Conservation (phyloP, 1,140 invertebrate genomes). For the Ruditapes philippinarum region DNA sequence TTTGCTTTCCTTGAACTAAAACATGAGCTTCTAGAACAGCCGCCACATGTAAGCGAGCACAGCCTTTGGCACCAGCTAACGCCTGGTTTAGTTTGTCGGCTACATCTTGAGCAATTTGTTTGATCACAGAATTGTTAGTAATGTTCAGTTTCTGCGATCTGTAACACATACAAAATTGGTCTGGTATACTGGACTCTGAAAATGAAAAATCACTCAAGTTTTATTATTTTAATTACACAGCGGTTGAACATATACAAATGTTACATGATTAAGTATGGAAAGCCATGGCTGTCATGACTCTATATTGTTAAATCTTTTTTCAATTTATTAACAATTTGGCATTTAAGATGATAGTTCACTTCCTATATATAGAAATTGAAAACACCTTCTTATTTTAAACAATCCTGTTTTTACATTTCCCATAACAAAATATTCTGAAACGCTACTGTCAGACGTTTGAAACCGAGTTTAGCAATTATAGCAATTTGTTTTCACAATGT, state of each 20-base stretch:
- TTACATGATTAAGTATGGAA: too few species aligned
- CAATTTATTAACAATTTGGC: not conserved
- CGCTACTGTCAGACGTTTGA: too few species aligned
- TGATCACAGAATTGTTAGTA: not conserved
- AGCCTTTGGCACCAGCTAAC: slow-evolving; percentile 46
- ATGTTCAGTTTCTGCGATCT: slow-evolving; percentile 47
- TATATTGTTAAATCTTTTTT: not conserved
- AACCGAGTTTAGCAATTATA: too few species aligned
- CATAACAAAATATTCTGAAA: too few species aligned
- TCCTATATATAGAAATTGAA: too few species aligned
- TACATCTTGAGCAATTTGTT: slow-evolving; percentile 58
- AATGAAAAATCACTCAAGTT: too few species aligned
- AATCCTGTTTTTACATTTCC: too few species aligned
- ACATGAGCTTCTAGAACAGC: slow-evolving; percentile 6
- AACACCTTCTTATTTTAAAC: too few species aligned
- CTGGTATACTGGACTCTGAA: slow-evolving; percentile 82
- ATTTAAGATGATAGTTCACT: too few species aligned
- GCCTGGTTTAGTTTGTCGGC: slow-evolving; percentile 71
- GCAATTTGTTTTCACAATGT: too few species aligned
- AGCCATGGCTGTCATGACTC: not conserved
- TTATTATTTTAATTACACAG: too few species aligned
- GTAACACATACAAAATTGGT: slow-evolving; percentile 86
- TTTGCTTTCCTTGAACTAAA: slow-evolving; percentile 8
- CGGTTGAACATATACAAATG: too few species aligned
- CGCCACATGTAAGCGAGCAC: slow-evolving; percentile 20